Evolutionary conservation across 1,140 invertebrate genomes (phyloP).

Genomic region (Drosophila arizonae): DNA sequence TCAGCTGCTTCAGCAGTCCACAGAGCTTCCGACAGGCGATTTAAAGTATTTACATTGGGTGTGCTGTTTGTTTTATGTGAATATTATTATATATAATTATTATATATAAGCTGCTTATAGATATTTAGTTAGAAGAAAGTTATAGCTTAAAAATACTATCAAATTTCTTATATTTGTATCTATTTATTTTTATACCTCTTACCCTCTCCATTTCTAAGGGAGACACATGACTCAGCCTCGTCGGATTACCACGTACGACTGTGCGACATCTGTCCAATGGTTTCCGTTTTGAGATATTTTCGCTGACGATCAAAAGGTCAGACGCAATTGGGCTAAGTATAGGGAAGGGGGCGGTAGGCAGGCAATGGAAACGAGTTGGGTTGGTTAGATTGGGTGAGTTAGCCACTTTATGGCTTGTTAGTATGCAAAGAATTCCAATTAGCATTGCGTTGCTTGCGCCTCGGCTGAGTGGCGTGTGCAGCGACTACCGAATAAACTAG

Average conservation of each 20-base stretch:
- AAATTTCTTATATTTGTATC: too few relatives aligned
- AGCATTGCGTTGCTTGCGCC: not conserved
- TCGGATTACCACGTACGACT: slow-evolving; percentile 5
- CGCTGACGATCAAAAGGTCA: slow-evolving; percentile 57
- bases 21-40: slow-evolving; percentile 43
- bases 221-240: not conserved
- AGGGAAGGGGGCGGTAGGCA: too few relatives aligned
- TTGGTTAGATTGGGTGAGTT: slow-evolving; percentile 29
- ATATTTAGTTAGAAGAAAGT: not conserved
- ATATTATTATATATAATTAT: not conserved
- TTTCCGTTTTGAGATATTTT: slow-evolving; percentile 15
- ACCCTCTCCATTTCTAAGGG: not conserved
- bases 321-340: slow-evolving; percentile 20
- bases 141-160: too few relatives aligned
- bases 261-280: slow-evolving; percentile 5
- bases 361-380: slow-evolving; percentile 62
- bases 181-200: too few relatives aligned
- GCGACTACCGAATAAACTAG: slow-evolving; percentile 44
- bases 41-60: not conserved
- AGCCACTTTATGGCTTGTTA: slow-evolving; percentile 61
- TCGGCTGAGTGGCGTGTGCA: slow-evolving; percentile 2
- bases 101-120: not conserved
- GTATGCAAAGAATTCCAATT: slow-evolving; percentile 70
- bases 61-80: not conserved
- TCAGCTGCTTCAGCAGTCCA: slow-evolving; percentile 16